These are phyloP conservation scores for Leptonema lineaticorne DNA, from an alignment of 1,140 invertebrate genomes.

Conservation along the genomic window DNA sequence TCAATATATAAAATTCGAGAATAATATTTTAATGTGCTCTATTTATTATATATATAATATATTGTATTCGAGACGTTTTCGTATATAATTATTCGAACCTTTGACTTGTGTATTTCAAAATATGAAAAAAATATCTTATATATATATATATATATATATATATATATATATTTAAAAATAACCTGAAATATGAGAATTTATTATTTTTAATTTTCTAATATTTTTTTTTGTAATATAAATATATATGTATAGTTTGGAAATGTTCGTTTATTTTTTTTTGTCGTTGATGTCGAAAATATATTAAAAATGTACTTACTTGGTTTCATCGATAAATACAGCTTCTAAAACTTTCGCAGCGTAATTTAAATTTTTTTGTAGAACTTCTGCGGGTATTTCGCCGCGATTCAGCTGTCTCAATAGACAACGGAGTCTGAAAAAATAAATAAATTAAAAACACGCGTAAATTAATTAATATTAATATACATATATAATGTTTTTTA, in stretches of 20 bases:
- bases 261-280: neutral
- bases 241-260: neutral
- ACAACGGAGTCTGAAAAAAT: constrained; percentile 73
- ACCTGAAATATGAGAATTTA: constrained; percentile 4
- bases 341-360: constrained; percentile 86
- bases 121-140: neutral
- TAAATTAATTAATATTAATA: too few relatives aligned
- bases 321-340: constrained; percentile 85
- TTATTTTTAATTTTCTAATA: neutral
- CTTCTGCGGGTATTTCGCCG: constrained; percentile 79
- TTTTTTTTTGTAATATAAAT: too few relatives aligned
- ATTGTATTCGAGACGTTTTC: too few relatives aligned
- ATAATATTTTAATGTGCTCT: too few relatives aligned
- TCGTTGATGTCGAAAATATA: too few relatives aligned
- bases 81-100: too few relatives aligned
- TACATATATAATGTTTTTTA: too few relatives aligned
- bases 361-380: constrained; percentile 81
- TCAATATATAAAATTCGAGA: too few relatives aligned
- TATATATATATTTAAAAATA: neutral
- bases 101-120: neutral
- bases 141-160: neutral
- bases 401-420: constrained; percentile 77
- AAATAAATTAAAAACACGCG: too few relatives aligned
- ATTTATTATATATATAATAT: too few relatives aligned
- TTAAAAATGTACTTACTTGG: constrained; percentile 68